Evolutionary conservation across 2,888 invertebrate genomes (phyloP), one percentile per base, ranked within the genome.

Genomic region (Stenotaenia linearis): DNA sequence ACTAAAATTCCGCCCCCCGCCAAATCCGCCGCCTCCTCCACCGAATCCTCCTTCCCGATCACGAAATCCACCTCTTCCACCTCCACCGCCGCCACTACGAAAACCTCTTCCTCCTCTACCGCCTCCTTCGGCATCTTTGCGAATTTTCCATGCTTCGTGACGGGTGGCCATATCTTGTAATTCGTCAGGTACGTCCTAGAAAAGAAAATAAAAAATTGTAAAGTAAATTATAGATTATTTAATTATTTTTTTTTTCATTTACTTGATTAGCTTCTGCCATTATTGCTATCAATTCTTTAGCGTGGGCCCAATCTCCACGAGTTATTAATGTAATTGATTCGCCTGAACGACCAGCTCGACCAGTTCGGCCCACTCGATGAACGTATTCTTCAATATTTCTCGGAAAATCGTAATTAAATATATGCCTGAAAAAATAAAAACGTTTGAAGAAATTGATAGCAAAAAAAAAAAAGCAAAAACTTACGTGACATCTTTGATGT

Each of bases 351-450:
- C 97, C 97, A 18, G 98, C 97, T 80, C 97, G 90, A 0, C 97
- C 98, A 0, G 97, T 98, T 81, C 98, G 90, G 0, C 97, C 97
- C n/a, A 98, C 95, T 81, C 97, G 90, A 85, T 98, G 97, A 0
- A 96, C 96, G 87, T 97, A 98, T 84, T 98, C 97, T 85, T 97
- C 97, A 83, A 97, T 95, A 84, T 96, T 95, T 18, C 92, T 90
- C 0, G 97, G 97, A 84, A 97, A 97, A 86, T 98, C 97, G 83
- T 91, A 94, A 86, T 98, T 98, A 30, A 97, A 88, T 0, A 98
- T 96, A 86, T 96, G 95, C 10, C 91, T 91, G 84, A 61, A 88
- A 78, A 56, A 15, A 61, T 12, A 12, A 78, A 50, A 61, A 78
- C 32, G 75, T 28, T 18, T 15, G 45, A 37, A 79, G 6, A 28